Conservation (phyloP, 2,888 invertebrate genomes). For the Diarsia rubi region DNA sequence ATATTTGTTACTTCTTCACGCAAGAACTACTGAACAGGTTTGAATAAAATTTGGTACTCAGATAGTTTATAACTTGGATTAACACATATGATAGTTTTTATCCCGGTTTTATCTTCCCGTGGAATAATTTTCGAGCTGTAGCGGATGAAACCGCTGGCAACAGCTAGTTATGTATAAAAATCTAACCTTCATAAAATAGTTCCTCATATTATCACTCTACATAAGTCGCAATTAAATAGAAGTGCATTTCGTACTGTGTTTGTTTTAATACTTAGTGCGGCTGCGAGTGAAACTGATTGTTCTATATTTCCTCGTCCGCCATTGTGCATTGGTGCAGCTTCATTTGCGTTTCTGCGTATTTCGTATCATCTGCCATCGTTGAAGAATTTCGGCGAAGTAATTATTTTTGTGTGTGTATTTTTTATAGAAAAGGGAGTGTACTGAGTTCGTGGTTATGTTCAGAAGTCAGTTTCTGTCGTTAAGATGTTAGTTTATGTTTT, state of each 20-base stretch:
- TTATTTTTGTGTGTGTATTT: slow-evolving; percentile 1
- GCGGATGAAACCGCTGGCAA: too few species aligned
- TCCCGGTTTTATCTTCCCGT: too few species aligned
- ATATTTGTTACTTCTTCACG: too few species aligned
- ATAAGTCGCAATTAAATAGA: slow-evolving; percentile 29
- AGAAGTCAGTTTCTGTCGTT: not conserved
- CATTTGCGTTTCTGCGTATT: slow-evolving; percentile 35
- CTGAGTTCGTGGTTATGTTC: not conserved
- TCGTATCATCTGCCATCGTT: slow-evolving; percentile 32
- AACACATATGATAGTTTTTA: too few species aligned
- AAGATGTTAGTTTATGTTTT: not conserved
- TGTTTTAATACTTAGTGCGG: slow-evolving; percentile 46
- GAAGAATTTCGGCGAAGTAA: not conserved
- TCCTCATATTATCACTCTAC: slow-evolving; percentile 21
- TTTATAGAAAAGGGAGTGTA: not conserved
- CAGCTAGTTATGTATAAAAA: not conserved
- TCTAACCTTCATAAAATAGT: slow-evolving; percentile 15
- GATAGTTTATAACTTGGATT: too few species aligned
- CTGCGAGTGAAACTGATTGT: slow-evolving; percentile 40
- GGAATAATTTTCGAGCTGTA: too few species aligned
- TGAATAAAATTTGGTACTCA: too few species aligned
- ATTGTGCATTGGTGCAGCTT: slow-evolving; percentile 39
- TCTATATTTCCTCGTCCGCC: slow-evolving; percentile 12
- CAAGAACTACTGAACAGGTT: too few species aligned
- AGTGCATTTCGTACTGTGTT: slow-evolving; percentile 27